Conservation (phyloP, 2,797 vertebrate genomes). For the Liparis tanakae region DNA sequence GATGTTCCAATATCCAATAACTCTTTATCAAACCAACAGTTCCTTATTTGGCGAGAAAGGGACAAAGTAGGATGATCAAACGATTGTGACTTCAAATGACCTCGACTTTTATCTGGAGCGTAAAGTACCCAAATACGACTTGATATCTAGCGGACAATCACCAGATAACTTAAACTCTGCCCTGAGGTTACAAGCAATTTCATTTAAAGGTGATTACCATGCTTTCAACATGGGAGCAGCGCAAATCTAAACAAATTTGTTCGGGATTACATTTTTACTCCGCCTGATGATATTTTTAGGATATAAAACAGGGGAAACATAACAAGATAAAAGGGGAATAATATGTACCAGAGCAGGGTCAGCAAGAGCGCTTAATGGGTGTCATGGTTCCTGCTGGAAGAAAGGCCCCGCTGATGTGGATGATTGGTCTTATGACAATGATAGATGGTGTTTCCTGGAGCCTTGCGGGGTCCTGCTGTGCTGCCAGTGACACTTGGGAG, state of each 20-base stretch:
- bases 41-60: slow-evolving; percentile 28
- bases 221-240: neutral
- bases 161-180: slow-evolving; percentile 39
- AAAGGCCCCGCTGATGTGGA: slow-evolving; percentile 75
- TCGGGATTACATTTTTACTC: neutral
- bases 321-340: slow-evolving; percentile 39
- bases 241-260: neutral
- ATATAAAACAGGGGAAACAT: slow-evolving; percentile 19
- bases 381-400: slow-evolving; percentile 68
- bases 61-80: slow-evolving; percentile 33
- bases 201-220: slow-evolving; percentile 8
- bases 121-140: slow-evolving; percentile 28
- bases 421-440: slow-evolving; percentile 80
- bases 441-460: slow-evolving; percentile 81
- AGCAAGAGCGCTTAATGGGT: slow-evolving; percentile 69
- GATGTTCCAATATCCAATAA: slow-evolving; percentile 38
- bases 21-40: slow-evolving; percentile 30
- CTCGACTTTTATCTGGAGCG: slow-evolving; percentile 33
- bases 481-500: slow-evolving; percentile 77
- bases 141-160: slow-evolving; percentile 43
- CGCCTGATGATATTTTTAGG: slow-evolving; percentile 14
- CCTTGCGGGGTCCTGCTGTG: slow-evolving; percentile 71
- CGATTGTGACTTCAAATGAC: slow-evolving; percentile 32
- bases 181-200: slow-evolving; percentile 34
- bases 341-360: slow-evolving; percentile 60